These are phyloP conservation scores for Astreopora myriophthalma DNA, from an alignment of 64 coral and sea anemone genomes.

Conservation along the genomic window DNA sequence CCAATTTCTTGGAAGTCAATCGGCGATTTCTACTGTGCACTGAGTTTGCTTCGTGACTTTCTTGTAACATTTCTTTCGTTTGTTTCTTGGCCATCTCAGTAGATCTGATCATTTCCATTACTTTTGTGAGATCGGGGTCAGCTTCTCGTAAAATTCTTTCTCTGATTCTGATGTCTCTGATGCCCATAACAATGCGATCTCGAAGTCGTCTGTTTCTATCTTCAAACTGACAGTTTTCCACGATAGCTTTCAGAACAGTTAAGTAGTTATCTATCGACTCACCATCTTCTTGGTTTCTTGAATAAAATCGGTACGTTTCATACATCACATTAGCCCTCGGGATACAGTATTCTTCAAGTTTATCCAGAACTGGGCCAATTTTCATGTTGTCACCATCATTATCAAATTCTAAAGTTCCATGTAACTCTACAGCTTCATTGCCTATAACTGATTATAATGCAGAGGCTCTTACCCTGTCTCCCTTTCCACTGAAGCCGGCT, in stretches of 20 bases:
- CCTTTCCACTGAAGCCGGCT: no score
- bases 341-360: background rate
- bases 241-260: background rate
- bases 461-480: background rate
- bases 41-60: background rate
- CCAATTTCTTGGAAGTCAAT: background rate
- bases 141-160: background rate
- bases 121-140: background rate
- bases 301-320: background rate
- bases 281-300: background rate
- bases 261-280: background rate
- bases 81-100: background rate
- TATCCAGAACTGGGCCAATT: background rate
- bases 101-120: background rate
- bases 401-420: background rate
- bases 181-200: background rate
- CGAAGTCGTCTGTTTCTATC: background rate
- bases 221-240: background rate
- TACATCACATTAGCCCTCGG: background rate
- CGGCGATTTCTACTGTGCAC: background rate
- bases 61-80: background rate
- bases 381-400: background rate
- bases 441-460: background rate
- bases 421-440: background rate
- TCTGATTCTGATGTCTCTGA: background rate